phyloP scores from a whole-genome alignment of 2,113 vertebrate genomes.

The Butorides virescens region DNA sequence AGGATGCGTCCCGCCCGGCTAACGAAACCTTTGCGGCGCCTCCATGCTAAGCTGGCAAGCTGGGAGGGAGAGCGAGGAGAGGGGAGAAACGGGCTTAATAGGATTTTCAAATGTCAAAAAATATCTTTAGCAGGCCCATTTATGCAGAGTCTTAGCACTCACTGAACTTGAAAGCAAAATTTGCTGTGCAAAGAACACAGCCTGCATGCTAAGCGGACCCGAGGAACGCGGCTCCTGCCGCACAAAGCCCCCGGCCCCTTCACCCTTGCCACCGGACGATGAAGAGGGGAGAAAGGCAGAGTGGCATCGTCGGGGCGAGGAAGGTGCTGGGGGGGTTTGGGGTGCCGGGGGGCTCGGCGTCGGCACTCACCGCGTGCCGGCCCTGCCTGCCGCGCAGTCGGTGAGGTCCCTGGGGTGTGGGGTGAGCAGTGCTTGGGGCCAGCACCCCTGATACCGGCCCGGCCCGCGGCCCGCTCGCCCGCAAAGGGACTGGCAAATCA shows the following conservation, averaged over 20 bases:
- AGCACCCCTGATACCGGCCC: background rate
- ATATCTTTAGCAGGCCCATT: constrained; percentile 14
- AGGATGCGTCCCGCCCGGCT: background rate
- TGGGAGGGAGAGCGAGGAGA: background rate
- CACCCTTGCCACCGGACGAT: background rate
- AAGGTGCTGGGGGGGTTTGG: background rate
- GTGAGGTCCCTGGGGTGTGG: background rate
- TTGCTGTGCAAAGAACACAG: background rate
- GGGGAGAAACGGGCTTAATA: background rate
- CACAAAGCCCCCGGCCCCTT: background rate
- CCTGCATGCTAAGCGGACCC: background rate
- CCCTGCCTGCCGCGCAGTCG: background rate
- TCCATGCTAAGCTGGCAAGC: background rate
- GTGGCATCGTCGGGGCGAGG: background rate
- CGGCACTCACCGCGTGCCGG: background rate
- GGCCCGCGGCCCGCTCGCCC: background rate
- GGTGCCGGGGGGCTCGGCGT: fast-evolving
- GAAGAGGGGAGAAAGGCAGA: background rate
- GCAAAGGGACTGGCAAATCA: background rate
- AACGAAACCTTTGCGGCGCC: background rate
- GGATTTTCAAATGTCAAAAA: constrained; percentile 49
- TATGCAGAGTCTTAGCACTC: background rate
- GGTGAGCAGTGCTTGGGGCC: fast-evolving
- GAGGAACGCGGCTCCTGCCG: background rate
- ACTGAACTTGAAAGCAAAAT: background rate